A percentile compares a stretch with the other conserved stretches of the same genome.
Conservation (phyloP, 2,113 vertebrate species). For the Phylloscopus trochilus region DNA sequence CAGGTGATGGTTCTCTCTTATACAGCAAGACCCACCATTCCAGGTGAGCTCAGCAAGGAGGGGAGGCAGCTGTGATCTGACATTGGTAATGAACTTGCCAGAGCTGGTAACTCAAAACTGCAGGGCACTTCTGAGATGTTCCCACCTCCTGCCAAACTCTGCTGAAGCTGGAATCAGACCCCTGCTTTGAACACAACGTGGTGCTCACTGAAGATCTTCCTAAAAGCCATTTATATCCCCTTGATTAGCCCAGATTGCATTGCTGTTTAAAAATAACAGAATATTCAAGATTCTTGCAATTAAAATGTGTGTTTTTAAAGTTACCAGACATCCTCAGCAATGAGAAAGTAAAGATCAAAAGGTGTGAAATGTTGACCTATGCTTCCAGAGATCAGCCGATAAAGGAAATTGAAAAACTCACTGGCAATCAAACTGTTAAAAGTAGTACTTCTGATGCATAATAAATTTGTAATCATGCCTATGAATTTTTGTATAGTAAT, state of each 20-base stretch:
- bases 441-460: background rate
- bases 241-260: background rate
- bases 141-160: background rate
- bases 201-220: background rate
- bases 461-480: background rate
- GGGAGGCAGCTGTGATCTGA: background rate
- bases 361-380: background rate
- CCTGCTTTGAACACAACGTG: background rate
- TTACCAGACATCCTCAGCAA: background rate
- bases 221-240: background rate
- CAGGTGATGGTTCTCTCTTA: background rate
- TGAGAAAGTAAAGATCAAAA: background rate
- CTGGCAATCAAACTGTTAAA: background rate
- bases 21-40: background rate
- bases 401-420: background rate
- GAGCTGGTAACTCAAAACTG: background rate
- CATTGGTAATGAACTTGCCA: background rate
- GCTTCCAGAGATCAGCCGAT: background rate
- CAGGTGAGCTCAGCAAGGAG: rapidly evolving
- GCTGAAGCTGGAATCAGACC: background rate
- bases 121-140: background rate
- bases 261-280: background rate
- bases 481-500: background rate
- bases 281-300: background rate
- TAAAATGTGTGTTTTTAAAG: background rate